Evolutionary conservation across 2,113 vertebrate species (phyloP).

Genomic region (Epinephelus lanceolatus): DNA sequence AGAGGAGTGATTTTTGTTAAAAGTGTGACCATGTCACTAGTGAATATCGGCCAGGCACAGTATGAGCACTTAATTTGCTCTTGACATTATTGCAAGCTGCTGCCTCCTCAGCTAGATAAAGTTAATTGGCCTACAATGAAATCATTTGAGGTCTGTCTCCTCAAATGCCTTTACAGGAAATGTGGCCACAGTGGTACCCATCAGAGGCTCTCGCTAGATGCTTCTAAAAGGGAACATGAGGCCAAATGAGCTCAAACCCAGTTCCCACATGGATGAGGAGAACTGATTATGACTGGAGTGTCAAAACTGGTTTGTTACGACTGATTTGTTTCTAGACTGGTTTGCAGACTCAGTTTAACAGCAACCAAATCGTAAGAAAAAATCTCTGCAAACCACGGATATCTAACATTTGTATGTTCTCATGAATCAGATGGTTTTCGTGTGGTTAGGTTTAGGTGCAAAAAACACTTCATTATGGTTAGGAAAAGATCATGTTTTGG

Average conservation of each 20-base stretch:
- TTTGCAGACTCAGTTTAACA: neutral
- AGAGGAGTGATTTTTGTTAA: slow-evolving; percentile 25
- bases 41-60: neutral
- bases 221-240: neutral
- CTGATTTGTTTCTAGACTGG: neutral
- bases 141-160: slow-evolving; percentile 39
- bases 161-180: slow-evolving; percentile 3
- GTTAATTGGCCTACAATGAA: slow-evolving; percentile 42
- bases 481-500: no score
- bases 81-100: slow-evolving; percentile 51
- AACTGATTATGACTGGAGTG: neutral
- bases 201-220: neutral
- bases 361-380: no score
- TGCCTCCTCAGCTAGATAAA: slow-evolving; percentile 56
- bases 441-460: no score
- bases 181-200: neutral
- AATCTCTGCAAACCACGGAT: no score
- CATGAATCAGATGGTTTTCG: no score
- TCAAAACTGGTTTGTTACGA: neutral
- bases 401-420: no score
- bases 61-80: slow-evolving; percentile 44
- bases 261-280: neutral
- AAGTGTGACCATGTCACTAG: slow-evolving; percentile 8
- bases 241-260: neutral
- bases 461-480: no score